A percentile compares a stretch with the other conserved stretches of the same genome.
Conservation (phyloP, 2,888 invertebrate species). For the Macrophya annulata region DNA sequence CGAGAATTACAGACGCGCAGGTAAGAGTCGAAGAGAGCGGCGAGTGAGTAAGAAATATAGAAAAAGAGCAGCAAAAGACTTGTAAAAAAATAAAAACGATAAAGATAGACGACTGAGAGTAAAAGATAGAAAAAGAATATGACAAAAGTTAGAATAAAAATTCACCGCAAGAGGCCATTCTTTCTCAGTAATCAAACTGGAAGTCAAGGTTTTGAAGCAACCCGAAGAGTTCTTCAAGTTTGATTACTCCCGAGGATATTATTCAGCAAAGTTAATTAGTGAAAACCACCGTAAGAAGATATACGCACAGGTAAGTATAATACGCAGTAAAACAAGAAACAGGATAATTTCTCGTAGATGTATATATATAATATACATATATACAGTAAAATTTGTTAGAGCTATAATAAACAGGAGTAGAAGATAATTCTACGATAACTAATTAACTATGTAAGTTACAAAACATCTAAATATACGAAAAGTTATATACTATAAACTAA, state of each 20-base stretch:
- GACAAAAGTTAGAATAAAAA: conserved; percentile 38
- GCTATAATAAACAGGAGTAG: background rate
- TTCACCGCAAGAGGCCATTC: conserved; percentile 43
- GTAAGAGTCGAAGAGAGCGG: conserved; percentile 45
- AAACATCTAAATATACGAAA: background rate
- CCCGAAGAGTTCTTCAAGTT: conserved; percentile 46
- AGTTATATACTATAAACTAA: background rate
- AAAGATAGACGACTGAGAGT: conserved; percentile 6
- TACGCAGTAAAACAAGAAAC: background rate
- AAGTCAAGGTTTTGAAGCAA: conserved; percentile 35
- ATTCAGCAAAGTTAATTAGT: conserved; percentile 34
- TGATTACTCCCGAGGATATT: conserved; percentile 39
- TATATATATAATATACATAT: background rate
- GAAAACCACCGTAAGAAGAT: conserved; percentile 37
- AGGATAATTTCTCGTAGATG: conserved; percentile 4
- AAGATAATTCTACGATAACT: background rate
- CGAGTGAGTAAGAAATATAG: conserved; percentile 5
- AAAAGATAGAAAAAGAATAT: background rate
- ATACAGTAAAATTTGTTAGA: conserved; percentile 18
- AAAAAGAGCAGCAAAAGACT: background rate
- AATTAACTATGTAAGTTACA: conserved; percentile 6
- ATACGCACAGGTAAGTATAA: conserved; percentile 29
- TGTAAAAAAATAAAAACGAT: conserved; percentile 35
- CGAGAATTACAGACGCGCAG: conserved; percentile 36
- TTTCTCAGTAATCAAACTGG: conserved; percentile 47